phyloP scores from a whole-genome alignment of 2,797 vertebrate species.

The Silurus lanzhouensis region DNA sequence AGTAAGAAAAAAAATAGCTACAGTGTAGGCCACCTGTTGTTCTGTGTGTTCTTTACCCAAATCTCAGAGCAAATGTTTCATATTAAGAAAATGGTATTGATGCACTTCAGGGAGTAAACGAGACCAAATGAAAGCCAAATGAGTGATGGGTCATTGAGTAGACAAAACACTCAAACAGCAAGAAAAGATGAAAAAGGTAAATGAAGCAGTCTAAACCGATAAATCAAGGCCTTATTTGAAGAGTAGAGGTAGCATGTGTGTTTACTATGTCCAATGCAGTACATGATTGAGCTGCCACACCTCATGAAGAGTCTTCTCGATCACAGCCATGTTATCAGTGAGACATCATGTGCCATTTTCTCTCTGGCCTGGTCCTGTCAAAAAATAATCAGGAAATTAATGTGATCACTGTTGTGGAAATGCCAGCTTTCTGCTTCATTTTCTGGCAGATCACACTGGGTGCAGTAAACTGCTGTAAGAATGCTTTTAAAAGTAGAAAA shows the following conservation, averaged over 20 bases:
- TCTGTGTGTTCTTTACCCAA: constrained; percentile 26
- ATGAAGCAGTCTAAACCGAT: constrained; percentile 48
- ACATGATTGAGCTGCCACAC: constrained; percentile 55
- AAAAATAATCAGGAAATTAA: constrained; percentile 31
- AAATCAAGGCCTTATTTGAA: constrained; percentile 30
- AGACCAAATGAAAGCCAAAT: constrained; percentile 14
- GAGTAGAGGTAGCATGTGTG: constrained; percentile 43
- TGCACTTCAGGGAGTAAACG: neutral
- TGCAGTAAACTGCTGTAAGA: neutral
- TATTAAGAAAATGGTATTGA: constrained; percentile 12
- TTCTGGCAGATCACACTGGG: neutral
- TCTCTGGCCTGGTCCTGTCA: constrained; percentile 17
- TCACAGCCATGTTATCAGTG: constrained; percentile 51
- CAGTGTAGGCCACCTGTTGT: constrained; percentile 26
- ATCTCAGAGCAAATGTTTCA: neutral
- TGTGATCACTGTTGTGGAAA: constrained; percentile 17
- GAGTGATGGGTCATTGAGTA: constrained; percentile 19
- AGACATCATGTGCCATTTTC: constrained; percentile 29
- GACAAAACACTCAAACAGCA: constrained; percentile 26
- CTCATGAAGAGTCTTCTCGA: constrained; percentile 53
- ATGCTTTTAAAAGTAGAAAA: too few species aligned
- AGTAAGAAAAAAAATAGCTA: constrained; percentile 30
- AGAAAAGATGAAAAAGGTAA: constrained; percentile 40
- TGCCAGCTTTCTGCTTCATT: constrained; percentile 22
- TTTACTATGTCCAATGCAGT: constrained; percentile 38